Evolutionary conservation across 2,888 invertebrate species (phyloP), one percentile per base, ranked within the genome.

Genomic region (Epirrhoe alternata): DNA sequence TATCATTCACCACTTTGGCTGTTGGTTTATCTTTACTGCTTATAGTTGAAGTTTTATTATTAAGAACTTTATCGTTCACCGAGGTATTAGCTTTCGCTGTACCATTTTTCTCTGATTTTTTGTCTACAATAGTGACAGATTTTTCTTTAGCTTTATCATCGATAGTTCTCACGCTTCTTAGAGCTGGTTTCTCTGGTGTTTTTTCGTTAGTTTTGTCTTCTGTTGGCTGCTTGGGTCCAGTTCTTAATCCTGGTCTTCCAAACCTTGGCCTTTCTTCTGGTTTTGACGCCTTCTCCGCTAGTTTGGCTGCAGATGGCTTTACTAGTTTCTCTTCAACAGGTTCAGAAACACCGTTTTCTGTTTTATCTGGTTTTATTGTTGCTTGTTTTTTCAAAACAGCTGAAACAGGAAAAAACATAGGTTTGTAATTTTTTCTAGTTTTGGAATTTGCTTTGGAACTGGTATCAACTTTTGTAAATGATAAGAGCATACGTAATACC

Each of bases 61-160:
- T 78, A 38, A 70, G 53, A 45, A 61, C 24, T 74, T 83, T 85
- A 47, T 83, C 80, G 68, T 75, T 84, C 69, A 79, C 68, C 66
- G 76, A 65, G 71, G 64, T 82, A 78, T 80, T 86, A 69, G 76
- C 58, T 71, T 82, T 81, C 56, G 75, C 66, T 67, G 81, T 81
- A 70, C 81, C 84, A 82, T 85, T 85, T 81, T 74, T 87, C 55
- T 90, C 88, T 50, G 81, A 38, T 78, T 85, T 90, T 73, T 82
- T 89, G 69, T 92, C 92, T 69, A 89, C 81, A 72, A 90, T 92
- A 56, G 88, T 91, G 7, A 91, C 90, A 24, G 90, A 87, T 77
- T 92, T 92, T 62, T 91, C 92, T 79, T 90, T 92, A 12, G 80
- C 73, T 77, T 90, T 92, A 14, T 90, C 91, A 80, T 93, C 92